phyloP scores from a whole-genome alignment of 2,888 invertebrate genomes.

The Acleris literana region DNA sequence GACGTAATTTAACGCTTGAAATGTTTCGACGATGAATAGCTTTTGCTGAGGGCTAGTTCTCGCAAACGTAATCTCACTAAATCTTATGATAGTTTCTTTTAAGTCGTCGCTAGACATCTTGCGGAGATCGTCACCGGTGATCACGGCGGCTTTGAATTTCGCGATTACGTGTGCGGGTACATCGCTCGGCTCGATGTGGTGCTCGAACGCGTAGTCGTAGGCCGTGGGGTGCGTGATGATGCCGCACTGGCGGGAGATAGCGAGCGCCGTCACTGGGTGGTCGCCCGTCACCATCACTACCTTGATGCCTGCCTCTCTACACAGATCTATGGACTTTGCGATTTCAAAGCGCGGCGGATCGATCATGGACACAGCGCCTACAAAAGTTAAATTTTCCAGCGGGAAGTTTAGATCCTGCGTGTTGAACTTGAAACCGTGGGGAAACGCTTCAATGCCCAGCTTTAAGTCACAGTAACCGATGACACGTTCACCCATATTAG shows the following conservation, averaged over 20 bases:
- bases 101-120: constrained; percentile 82
- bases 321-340: constrained; percentile 86
- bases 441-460: constrained; percentile 80
- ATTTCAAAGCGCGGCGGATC: constrained; percentile 88
- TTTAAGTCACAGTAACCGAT: constrained; percentile 91
- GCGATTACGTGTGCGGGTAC: constrained; percentile 75
- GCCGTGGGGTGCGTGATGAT: constrained; percentile 86
- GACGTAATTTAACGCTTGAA: constrained; percentile 89
- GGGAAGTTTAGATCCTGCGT: constrained; percentile 87
- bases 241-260: constrained; percentile 87
- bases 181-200: constrained; percentile 79
- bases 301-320: constrained; percentile 88
- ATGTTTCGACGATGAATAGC: constrained; percentile 88
- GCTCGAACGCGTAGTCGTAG: constrained; percentile 87
- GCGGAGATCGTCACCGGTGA: constrained; percentile 82
- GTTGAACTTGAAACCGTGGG: constrained; percentile 82
- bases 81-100: constrained; percentile 83
- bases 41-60: constrained; percentile 88
- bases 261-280: constrained; percentile 89
- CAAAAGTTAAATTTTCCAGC: constrained; percentile 79
- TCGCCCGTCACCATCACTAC: constrained; percentile 89
- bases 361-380: constrained; percentile 88
- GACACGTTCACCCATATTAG: constrained; percentile 93
- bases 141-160: constrained; percentile 67
- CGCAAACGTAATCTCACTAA: constrained; percentile 89